A percentile compares a stretch with the other conserved stretches of the same genome.
phyloP scores from a whole-genome alignment of 2,113 vertebrate species.

The Thermophis baileyi region DNA sequence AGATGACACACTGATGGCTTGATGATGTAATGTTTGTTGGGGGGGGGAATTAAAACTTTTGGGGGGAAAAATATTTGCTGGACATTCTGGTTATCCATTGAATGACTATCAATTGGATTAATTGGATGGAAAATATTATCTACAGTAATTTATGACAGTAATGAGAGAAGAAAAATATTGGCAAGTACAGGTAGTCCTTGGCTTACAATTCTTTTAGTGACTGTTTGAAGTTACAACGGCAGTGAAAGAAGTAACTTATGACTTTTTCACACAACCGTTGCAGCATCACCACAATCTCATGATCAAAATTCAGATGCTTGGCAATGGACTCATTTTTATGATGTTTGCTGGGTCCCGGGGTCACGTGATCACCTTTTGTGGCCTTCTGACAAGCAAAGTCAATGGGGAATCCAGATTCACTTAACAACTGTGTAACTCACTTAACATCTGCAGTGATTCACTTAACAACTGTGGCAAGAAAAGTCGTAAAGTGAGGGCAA shows the following conservation, averaged over 20 bases:
- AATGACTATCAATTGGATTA: neutral
- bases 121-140: rapidly evolving
- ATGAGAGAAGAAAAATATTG: neutral
- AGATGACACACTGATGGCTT: too few species aligned
- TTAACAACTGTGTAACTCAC: neutral
- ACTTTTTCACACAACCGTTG: neutral
- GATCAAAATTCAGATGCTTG: neutral
- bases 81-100: too few species aligned
- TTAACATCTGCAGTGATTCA: neutral
- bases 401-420: neutral
- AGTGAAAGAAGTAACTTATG: neutral
- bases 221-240: neutral
- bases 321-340: neutral
- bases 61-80: neutral
- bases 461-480: neutral
- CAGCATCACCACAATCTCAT: neutral
- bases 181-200: neutral
- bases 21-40: too few species aligned
- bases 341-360: neutral
- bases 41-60: too few species aligned
- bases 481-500: neutral
- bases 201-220: neutral
- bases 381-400: neutral
- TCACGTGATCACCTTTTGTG: neutral
- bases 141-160: neutral